Base-by-base conservation (phyloP, 2,888 invertebrate species). In the Eulithis testata region DNA sequence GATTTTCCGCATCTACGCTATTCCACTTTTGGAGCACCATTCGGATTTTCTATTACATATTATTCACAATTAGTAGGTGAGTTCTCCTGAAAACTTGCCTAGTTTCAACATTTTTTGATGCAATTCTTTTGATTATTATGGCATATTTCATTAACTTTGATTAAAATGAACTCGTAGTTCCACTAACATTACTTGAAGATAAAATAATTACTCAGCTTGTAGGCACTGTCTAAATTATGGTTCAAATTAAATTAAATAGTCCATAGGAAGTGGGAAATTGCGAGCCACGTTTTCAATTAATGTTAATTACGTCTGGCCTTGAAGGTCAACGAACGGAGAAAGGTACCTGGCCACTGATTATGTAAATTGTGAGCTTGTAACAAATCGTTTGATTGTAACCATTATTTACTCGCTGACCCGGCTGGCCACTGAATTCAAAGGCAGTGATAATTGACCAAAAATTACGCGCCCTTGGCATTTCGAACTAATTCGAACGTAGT, bases 261-360 rank as follows among this genome's bases (percentile, higher is more conserved):
- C 49, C 51, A 44, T 54, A 64, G 54, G 58, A 64, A 65, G 51
- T 63, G 49, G 56, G 14, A 68, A 60, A 66, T 64, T 55, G 66
- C 63, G 44, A 66, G 62, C 59, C 47, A 66, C 60, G 63, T 61
- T 67, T 76, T 75, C 78, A 84, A 81, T 82, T 82, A 76, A 73
- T 75, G 72, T 74, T 73, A 60, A 60, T 63, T 63, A 66, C 76
- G 69, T 65, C 70, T 83, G 85, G 81, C 87, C 88, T 87, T 88
- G 86, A 78, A 75, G 87, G 86, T 87, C 87, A 84, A 79, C 73
- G 84, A 71, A 80, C 88, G 80, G 83, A 81, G 85, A 85, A 85
- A 86, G 85, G 82, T 79, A 76, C 71, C 67, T 68, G 67, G 63
- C 73, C 73, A 73, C 70, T 69, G 78, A 82, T 87, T 85, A 82